Evolutionary conservation across 2,888 invertebrate genomes (phyloP).

Genomic region (Stenotaenia linearis): DNA sequence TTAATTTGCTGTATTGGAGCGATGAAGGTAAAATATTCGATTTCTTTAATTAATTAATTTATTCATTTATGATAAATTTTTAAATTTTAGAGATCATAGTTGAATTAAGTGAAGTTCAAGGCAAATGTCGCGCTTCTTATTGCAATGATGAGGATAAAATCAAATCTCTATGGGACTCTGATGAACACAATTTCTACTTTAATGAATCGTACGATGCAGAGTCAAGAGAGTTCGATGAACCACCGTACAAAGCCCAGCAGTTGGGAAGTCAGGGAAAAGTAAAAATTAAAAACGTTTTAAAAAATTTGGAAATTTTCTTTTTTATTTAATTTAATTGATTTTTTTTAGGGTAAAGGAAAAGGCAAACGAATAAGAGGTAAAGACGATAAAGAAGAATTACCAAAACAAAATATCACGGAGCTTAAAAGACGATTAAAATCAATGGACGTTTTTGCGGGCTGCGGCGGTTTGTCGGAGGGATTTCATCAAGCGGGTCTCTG

Average conservation of each 20-base stretch:
- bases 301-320: not conserved
- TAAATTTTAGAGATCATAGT: slow-evolving; percentile 46
- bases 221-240: slow-evolving; percentile 56
- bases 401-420: slow-evolving; percentile 40
- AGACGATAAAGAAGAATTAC: slow-evolving; percentile 39
- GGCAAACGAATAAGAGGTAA: slow-evolving; percentile 59
- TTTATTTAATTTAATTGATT: not conserved
- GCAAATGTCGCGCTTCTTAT: slow-evolving; percentile 64
- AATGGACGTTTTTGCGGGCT: slow-evolving; percentile 79
- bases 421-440: slow-evolving; percentile 56
- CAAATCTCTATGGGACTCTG: not conserved
- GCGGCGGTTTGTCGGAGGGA: slow-evolving; percentile 68
- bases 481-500: slow-evolving; percentile 58
- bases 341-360: slow-evolving; percentile 55
- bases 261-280: slow-evolving; percentile 58
- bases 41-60: not conserved
- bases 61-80: not conserved
- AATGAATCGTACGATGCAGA: slow-evolving; percentile 57
- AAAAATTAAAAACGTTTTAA: slow-evolving; percentile 21
- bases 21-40: slow-evolving; percentile 56
- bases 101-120: slow-evolving; percentile 58
- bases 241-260: slow-evolving; percentile 56
- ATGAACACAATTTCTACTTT: slow-evolving; percentile 61
- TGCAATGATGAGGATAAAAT: slow-evolving; percentile 44
- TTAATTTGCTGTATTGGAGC: slow-evolving; percentile 71